Conservation (phyloP, 2,113 vertebrate species). For the Ceyx melanurus region DNA sequence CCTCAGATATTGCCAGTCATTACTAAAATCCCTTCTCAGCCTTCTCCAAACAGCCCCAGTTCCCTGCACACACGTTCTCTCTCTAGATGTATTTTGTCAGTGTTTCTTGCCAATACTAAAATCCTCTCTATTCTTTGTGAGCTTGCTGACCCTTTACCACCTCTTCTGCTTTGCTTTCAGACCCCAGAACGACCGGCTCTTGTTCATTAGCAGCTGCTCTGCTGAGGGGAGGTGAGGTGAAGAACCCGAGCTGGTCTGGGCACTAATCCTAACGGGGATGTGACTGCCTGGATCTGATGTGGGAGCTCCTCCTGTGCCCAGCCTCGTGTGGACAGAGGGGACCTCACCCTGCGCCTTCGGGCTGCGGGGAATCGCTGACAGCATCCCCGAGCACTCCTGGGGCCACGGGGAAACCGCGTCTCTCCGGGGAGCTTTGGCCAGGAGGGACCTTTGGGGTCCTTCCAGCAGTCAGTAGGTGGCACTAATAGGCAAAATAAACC, state of each 20-base stretch:
- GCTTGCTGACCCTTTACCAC: neutral
- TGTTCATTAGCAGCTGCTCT: neutral
- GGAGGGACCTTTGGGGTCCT: neutral
- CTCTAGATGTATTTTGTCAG: neutral
- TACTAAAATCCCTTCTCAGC: too few species aligned
- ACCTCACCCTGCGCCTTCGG: neutral
- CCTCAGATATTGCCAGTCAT: too few species aligned
- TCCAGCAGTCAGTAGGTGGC: slow-evolving; percentile 55
- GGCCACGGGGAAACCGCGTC: neutral
- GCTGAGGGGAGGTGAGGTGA: neutral
- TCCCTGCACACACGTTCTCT: rapidly evolving
- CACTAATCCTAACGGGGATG: neutral
- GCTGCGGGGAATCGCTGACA: neutral
- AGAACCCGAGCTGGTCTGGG: neutral
- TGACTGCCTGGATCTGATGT: neutral
- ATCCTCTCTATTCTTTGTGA: neutral
- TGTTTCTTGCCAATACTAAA: neutral
- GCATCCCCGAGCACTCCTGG: neutral
- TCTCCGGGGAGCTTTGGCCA: neutral
- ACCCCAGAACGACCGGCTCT: neutral
- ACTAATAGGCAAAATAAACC: slow-evolving; percentile 7
- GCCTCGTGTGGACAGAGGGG: neutral
- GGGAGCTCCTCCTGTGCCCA: neutral
- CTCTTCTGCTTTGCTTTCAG: neutral
- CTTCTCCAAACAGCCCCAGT: too few species aligned